Evolutionary conservation across 2,113 vertebrate species (phyloP).

Genomic region (Toxostoma redivivum): DNA sequence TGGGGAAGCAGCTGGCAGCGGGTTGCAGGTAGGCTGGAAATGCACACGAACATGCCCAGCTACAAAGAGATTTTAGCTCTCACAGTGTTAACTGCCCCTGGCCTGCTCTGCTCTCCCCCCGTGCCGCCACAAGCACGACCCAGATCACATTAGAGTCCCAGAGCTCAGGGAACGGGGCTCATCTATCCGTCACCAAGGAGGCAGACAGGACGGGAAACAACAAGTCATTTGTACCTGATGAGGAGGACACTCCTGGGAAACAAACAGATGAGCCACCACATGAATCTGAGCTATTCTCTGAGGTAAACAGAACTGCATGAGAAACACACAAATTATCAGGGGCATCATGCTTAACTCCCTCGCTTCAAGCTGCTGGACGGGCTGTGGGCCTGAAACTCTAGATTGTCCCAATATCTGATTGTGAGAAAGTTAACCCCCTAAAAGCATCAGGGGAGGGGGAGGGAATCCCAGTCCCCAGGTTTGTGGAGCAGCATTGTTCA

Average conservation of each 20-base stretch:
- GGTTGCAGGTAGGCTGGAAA: conserved; percentile 12
- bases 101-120: conserved; percentile 13
- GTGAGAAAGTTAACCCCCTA: conserved; percentile 75
- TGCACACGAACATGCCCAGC: conserved; percentile 44
- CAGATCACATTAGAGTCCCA: conserved; percentile 87
- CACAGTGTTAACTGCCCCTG: conserved; percentile 66
- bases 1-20: conserved; percentile 22
- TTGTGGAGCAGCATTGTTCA: rapidly evolving
- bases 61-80: conserved; percentile 63
- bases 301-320: conserved; percentile 93
- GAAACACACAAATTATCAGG: conserved; percentile 84
- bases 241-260: conserved; percentile 92
- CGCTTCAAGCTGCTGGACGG: conserved; percentile 49
- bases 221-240: conserved; percentile 88
- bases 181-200: conserved; percentile 88
- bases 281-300: conserved; percentile 85
- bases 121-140: conserved; percentile 70
- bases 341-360: conserved; percentile 77
- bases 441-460: neutral
- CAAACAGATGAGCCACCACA: conserved; percentile 87
- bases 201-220: conserved; percentile 84
- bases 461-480: neutral
- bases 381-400: conserved; percentile 72
- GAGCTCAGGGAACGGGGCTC: conserved; percentile 80
- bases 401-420: conserved; percentile 70